Evolutionary conservation across 2,888 invertebrate genomes (phyloP).

Genomic region (Parthenolecanium corni): DNA sequence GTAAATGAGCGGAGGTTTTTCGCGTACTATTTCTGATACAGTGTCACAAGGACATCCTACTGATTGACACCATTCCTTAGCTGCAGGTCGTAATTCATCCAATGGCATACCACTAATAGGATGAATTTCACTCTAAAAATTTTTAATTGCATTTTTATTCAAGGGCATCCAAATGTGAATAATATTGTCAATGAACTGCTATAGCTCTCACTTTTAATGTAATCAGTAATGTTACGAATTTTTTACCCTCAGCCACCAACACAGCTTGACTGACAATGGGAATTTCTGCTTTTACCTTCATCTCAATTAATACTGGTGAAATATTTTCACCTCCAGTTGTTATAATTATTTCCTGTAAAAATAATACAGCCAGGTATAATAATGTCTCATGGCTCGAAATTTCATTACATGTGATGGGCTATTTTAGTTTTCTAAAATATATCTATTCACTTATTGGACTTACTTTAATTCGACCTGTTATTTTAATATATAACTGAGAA

Average conservation of each 20-base stretch:
- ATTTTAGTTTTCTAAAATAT: too few species aligned
- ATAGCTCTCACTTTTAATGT: conserved; percentile 76
- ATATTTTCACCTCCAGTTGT: conserved; percentile 92
- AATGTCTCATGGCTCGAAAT: neutral
- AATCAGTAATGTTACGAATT: conserved; percentile 72
- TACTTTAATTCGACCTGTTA: conserved; percentile 51
- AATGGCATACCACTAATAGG: conserved; percentile 60
- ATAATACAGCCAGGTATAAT: neutral
- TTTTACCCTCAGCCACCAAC: conserved; percentile 73
- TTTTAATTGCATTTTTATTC: too few species aligned
- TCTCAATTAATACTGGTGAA: conserved; percentile 78
- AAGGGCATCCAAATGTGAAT: too few species aligned
- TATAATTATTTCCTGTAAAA: conserved; percentile 61
- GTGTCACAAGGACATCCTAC: conserved; percentile 53
- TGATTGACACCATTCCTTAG: conserved; percentile 57
- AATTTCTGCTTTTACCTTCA: conserved; percentile 61
- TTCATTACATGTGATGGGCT: too few species aligned
- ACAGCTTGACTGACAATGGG: conserved; percentile 69
- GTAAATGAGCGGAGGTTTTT: conserved; percentile 53
- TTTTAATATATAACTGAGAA: conserved; percentile 57
- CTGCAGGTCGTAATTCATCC: conserved; percentile 53
- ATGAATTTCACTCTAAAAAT: too few species aligned
- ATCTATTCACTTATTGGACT: neutral
- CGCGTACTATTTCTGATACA: conserved; percentile 55
- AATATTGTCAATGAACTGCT: too few species aligned